Conservation (phyloP, 1,140 invertebrate genomes). For the Fopius arisanus region DNA sequence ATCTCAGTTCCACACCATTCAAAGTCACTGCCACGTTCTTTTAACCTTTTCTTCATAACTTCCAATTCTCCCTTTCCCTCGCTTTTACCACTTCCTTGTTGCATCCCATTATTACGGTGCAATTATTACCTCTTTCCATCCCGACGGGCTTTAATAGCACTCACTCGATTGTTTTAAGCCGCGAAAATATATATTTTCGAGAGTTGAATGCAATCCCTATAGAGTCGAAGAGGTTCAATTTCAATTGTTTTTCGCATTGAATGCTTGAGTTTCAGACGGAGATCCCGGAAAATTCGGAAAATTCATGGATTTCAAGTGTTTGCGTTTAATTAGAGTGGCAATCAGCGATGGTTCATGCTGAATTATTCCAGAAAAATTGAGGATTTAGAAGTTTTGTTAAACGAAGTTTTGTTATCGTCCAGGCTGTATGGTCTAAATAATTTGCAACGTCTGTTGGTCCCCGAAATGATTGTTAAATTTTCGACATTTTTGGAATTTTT, state of each 20-base stretch:
- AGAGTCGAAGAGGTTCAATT: not conserved
- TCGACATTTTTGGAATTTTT: too few relatives aligned
- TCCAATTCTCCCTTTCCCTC: not conserved
- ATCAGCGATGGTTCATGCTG: too few relatives aligned
- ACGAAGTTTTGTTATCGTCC: too few relatives aligned
- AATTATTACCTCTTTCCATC: slow-evolving; percentile 17
- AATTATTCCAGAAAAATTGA: too few relatives aligned
- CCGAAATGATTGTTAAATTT: too few relatives aligned
- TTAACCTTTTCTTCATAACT: slow-evolving; percentile 26
- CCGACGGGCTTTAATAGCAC: slow-evolving; percentile 14
- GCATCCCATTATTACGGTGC: slow-evolving; percentile 25
- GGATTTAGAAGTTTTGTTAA: too few relatives aligned
- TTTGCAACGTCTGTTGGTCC: too few relatives aligned
- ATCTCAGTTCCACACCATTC: not conserved
- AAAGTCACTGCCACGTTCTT: slow-evolving; percentile 6
- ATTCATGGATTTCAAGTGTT: not conserved
- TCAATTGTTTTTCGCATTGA: not conserved
- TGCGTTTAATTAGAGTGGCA: too few relatives aligned
- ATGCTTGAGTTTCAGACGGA: too few relatives aligned
- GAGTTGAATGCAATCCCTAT: not conserved
- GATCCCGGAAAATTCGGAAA: too few relatives aligned
- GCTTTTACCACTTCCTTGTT: slow-evolving; percentile 16
- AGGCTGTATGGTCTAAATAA: too few relatives aligned
- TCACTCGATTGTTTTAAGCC: slow-evolving; percentile 19
- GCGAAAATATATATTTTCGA: not conserved